A percentile compares a stretch with the other conserved stretches of the same genome.
phyloP scores from a whole-genome alignment of 1,140 invertebrate species.

The Megathymus violae region DNA sequence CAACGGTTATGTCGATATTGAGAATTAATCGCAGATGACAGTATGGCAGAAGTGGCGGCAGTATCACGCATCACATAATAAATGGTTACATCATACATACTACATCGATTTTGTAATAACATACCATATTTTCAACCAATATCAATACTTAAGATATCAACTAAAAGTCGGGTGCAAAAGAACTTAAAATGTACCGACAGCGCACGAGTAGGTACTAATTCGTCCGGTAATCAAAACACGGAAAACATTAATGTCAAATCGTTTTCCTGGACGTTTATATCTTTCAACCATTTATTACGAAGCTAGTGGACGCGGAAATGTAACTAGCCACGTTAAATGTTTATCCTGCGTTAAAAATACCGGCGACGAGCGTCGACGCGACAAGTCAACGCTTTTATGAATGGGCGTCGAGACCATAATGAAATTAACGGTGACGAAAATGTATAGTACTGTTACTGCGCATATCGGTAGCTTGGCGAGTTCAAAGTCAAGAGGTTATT shows the following conservation, averaged over 20 bases:
- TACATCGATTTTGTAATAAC: background rate
- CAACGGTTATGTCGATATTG: background rate
- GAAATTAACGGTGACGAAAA: conserved; percentile 30
- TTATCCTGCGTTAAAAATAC: conserved; percentile 4
- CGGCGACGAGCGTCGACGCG: too few species aligned
- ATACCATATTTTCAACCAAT: background rate
- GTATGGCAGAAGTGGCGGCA: background rate
- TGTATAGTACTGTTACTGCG: conserved; percentile 6
- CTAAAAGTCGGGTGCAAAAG: background rate
- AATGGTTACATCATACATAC: background rate
- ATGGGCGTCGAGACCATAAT: conserved; percentile 16
- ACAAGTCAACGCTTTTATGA: conserved; percentile 24
- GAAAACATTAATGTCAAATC: background rate
- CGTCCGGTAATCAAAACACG: conserved; percentile 1
- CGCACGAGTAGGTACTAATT: background rate
- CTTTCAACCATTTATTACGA: background rate
- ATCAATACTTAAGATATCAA: too few species aligned
- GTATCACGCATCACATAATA: too few species aligned
- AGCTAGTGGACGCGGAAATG: background rate
- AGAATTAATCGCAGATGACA: background rate
- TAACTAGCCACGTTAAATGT: background rate
- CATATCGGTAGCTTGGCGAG: conserved; percentile 25
- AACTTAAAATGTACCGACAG: background rate
- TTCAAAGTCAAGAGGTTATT: conserved; percentile 59
- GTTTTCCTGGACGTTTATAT: conserved; percentile 1